Conservation (phyloP, 2,113 vertebrate species). For the Gymnorhina tibicen region DNA sequence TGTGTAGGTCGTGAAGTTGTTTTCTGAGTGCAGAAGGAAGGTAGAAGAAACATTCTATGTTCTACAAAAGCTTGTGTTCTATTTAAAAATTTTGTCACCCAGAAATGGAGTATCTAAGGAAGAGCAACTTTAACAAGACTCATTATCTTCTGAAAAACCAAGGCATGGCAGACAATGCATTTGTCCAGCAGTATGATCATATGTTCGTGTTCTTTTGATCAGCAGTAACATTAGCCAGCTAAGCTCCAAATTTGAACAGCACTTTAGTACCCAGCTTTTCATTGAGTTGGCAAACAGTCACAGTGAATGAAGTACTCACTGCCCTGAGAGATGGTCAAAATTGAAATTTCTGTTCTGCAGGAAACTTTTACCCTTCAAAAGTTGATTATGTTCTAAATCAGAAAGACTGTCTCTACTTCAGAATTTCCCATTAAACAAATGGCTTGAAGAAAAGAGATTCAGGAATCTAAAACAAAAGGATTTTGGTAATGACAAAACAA, state of each 20-base stretch:
- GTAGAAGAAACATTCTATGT: background rate
- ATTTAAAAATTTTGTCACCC: background rate
- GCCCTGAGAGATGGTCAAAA: background rate
- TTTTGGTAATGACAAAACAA: background rate
- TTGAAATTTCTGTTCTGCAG: background rate
- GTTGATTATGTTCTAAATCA: background rate
- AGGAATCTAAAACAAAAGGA: background rate
- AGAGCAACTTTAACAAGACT: background rate
- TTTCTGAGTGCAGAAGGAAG: background rate
- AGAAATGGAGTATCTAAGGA: background rate
- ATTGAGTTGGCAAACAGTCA: background rate
- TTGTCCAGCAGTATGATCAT: background rate
- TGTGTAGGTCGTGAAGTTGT: background rate
- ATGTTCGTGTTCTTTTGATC: background rate
- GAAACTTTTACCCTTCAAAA: background rate
- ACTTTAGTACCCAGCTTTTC: background rate
- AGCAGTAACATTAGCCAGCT: background rate
- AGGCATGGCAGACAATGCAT: background rate
- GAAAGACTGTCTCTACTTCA: background rate
- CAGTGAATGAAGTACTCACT: background rate
- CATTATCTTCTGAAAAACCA: background rate
- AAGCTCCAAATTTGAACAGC: background rate
- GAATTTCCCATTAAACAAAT: background rate
- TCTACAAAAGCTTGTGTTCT: background rate
- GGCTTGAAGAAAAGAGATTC: background rate